Evolutionary conservation across 1,140 invertebrate species (phyloP).

Genomic region (Ceratina calcarata): DNA sequence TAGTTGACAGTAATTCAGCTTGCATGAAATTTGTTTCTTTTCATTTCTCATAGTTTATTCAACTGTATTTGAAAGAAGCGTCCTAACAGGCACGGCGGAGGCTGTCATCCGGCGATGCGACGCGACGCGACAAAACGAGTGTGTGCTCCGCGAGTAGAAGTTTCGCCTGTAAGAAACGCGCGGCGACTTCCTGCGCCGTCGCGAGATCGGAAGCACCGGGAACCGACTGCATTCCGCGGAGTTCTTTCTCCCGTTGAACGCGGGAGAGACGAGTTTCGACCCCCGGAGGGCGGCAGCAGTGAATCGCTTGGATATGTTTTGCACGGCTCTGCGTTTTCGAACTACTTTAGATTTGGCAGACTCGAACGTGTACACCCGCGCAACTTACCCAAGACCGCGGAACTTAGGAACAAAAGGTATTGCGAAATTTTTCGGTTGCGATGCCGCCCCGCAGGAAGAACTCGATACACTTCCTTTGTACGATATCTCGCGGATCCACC

Average conservation of each 20-base stretch:
- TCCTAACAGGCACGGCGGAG: conserved; percentile 7
- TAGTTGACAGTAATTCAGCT: not conserved
- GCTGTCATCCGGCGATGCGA: conserved; percentile 24
- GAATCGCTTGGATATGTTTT: conserved; percentile 47
- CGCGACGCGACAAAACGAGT: conserved; percentile 33
- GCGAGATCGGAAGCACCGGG: conserved; percentile 32
- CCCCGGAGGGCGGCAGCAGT: not conserved
- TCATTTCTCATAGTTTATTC: not conserved
- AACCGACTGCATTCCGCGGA: conserved; percentile 16
- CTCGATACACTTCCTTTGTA: too few species aligned
- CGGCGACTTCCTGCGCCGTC: conserved; percentile 39
- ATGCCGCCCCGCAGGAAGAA: too few species aligned
- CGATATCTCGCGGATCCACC: too few species aligned
- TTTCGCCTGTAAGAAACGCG: conserved; percentile 38
- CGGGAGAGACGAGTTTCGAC: conserved; percentile 16
- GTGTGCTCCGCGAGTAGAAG: conserved; percentile 14
- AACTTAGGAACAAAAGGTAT: conserved; percentile 53
- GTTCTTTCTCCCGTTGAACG: conserved; percentile 36
- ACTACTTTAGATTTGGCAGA: conserved; percentile 54
- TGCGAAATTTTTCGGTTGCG: conserved; percentile 24
- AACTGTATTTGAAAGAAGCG: not conserved
- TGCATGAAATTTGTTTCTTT: not conserved
- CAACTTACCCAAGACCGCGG: conserved; percentile 31
- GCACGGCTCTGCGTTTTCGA: conserved; percentile 45
- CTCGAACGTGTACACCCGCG: not conserved